phyloP scores from a whole-genome alignment of 2,113 vertebrate genomes.

The Rhabdomys dilectus region DNA sequence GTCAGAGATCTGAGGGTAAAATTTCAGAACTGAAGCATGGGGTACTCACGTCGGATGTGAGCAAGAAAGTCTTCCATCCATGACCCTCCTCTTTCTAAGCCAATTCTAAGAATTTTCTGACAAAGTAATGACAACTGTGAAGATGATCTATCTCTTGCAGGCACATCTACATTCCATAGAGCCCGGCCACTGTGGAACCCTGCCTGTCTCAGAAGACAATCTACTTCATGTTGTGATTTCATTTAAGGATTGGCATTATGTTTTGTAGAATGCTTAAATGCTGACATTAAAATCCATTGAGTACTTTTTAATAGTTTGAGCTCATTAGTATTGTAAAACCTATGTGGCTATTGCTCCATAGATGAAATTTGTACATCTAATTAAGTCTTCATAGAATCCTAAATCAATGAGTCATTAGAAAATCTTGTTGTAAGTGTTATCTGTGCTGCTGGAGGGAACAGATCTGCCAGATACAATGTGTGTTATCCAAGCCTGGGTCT shows the following conservation, averaged over 20 bases:
- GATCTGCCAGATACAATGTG: not conserved
- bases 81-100: not conserved
- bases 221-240: not conserved
- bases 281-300: not conserved
- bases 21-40: not conserved
- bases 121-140: not conserved
- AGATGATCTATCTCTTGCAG: not conserved
- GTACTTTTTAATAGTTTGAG: not conserved
- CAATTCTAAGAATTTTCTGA: not conserved
- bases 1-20: not conserved
- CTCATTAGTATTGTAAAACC: conserved; percentile 6
- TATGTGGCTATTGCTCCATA: not conserved
- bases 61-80: not conserved
- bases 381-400: conserved; percentile 30
- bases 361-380: not conserved
- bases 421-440: conserved; percentile 33
- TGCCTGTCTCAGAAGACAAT: not conserved
- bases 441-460: not conserved
- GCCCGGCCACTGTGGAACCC: not conserved
- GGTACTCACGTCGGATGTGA: not conserved
- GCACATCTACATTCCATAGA: not conserved
- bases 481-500: not conserved
- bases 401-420: conserved; percentile 16
- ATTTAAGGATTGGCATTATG: not conserved
- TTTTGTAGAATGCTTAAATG: not conserved